A percentile compares a stretch with the other conserved stretches of the same genome.
phyloP scores from a whole-genome alignment of 2,797 vertebrate species.

The Mormyrus proboscirostris region DNA sequence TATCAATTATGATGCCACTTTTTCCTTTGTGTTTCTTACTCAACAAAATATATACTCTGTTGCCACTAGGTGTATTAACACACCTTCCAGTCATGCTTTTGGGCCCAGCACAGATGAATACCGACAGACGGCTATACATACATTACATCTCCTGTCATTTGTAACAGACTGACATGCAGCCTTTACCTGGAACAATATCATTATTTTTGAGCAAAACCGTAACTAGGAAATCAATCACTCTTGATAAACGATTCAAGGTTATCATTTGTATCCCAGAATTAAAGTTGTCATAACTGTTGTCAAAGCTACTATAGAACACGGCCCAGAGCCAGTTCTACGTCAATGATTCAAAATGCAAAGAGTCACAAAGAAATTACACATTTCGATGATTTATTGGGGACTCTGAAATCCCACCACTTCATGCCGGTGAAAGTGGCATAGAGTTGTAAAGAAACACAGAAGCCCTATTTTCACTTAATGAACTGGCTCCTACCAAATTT shows the following conservation, averaged over 20 bases:
- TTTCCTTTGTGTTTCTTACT: background rate
- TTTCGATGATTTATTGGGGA: background rate
- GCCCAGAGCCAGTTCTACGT: background rate
- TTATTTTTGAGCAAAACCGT: conserved; percentile 15
- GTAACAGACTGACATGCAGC: conserved; percentile 1
- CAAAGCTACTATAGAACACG: background rate
- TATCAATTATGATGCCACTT: background rate
- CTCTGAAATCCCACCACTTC: background rate
- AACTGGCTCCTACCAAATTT: background rate
- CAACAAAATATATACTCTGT: background rate
- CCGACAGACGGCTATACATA: background rate
- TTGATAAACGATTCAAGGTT: background rate
- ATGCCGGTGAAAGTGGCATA: background rate
- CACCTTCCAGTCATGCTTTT: background rate
- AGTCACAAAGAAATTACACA: conserved; percentile 4
- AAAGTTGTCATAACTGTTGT: conserved; percentile 15
- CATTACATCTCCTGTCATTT: conserved; percentile 14
- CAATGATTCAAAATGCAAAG: conserved; percentile 16
- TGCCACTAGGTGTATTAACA: background rate
- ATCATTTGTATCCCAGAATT: conserved; percentile 22
- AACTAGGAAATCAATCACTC: conserved; percentile 17
- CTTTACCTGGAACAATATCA: background rate
- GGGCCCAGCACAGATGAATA: background rate
- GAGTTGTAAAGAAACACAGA: background rate
- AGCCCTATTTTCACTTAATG: background rate